Percentiles rank a stretch among this genome's conserved stretches.
Conservation (phyloP, 2,113 vertebrate species). For the Opisthocomus hoazin region DNA sequence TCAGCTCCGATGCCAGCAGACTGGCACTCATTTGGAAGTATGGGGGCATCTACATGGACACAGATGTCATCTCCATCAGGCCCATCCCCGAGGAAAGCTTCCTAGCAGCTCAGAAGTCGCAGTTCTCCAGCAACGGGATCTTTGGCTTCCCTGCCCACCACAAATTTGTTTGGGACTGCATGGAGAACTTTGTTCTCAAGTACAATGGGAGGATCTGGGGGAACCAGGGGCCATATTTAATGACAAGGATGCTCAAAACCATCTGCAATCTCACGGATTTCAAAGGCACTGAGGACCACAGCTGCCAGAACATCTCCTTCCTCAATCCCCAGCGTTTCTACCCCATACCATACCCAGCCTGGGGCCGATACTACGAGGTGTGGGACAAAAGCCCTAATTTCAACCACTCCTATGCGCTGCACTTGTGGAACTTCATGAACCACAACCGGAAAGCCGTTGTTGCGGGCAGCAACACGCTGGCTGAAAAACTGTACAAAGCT, state of each 20-base stretch:
- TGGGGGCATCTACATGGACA: constrained; percentile 78
- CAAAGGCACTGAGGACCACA: constrained; percentile 53
- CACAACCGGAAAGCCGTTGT: constrained; percentile 32
- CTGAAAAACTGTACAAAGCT: constrained; percentile 68
- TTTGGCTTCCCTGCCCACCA: constrained; percentile 74
- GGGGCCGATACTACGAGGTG: constrained; percentile 71
- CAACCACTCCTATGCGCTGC: constrained; percentile 69
- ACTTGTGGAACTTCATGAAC: constrained; percentile 81
- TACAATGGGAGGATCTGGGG: constrained; percentile 75
- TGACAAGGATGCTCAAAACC: constrained; percentile 70
- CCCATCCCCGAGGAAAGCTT: constrained; percentile 70
- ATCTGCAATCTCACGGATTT: constrained; percentile 69
- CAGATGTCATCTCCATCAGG: constrained; percentile 74
- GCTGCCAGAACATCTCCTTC: constrained; percentile 71
- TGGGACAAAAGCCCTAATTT: constrained; percentile 66
- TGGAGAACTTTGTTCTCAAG: constrained; percentile 76
- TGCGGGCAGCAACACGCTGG: constrained; percentile 68
- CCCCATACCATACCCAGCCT: constrained; percentile 64
- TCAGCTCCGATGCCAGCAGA: constrained; percentile 71
- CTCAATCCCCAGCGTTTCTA: constrained; percentile 76
- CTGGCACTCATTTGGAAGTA: constrained; percentile 78
- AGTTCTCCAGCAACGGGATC: constrained; percentile 69
- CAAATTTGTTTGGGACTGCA: constrained; percentile 73
- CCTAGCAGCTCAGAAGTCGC: constrained; percentile 62
- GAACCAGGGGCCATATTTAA: constrained; percentile 71